Conservation (phyloP, 2,888 invertebrate species). For the Agrochola circellaris region DNA sequence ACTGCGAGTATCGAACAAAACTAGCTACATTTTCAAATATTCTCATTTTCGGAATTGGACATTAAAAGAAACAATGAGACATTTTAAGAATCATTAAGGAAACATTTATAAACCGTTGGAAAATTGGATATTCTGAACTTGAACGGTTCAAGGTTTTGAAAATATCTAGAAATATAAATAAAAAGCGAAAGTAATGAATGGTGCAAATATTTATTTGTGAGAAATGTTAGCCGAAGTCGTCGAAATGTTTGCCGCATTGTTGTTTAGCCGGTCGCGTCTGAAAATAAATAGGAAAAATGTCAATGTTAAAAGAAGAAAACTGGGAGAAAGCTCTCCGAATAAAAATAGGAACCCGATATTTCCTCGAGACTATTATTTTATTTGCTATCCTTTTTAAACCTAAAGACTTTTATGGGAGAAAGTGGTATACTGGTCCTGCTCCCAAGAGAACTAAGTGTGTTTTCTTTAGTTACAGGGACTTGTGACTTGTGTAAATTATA, state of each 20-base stretch:
- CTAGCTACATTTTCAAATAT: background rate
- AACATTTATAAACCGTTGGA: background rate
- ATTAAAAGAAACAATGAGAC: background rate
- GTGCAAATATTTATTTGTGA: conserved; percentile 52
- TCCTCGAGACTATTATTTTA: no score
- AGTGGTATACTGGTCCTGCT: no score
- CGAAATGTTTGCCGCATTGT: background rate
- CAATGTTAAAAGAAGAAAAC: no score
- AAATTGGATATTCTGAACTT: background rate
- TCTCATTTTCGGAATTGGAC: background rate
- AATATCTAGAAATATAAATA: background rate
- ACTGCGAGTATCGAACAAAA: background rate
- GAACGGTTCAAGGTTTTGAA: background rate
- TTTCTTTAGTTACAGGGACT: no score
- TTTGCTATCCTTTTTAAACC: no score
- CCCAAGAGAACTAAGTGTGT: no score
- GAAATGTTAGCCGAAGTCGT: conserved; percentile 27
- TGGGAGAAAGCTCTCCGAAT: no score
- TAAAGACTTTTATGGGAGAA: no score
- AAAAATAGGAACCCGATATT: no score
- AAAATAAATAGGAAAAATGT: conserved; percentile 13
- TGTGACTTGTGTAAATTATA: no score
- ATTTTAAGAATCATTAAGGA: background rate
- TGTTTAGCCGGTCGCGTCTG: conserved; percentile 50
- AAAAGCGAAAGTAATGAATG: background rate